Evolutionary conservation across 2,888 invertebrate species (phyloP).

Genomic region (Calliphora vomitoria): DNA sequence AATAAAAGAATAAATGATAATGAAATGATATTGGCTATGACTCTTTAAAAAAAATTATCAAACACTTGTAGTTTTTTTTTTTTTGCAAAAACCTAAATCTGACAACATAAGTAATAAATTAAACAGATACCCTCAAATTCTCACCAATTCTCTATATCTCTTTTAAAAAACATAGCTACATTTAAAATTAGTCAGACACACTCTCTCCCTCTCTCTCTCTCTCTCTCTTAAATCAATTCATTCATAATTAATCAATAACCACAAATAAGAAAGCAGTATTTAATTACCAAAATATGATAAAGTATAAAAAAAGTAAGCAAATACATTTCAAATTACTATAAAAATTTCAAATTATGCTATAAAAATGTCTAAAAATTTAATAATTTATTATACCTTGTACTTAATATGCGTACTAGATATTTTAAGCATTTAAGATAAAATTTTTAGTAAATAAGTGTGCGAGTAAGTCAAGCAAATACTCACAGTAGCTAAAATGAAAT

Average conservation of each 20-base stretch:
- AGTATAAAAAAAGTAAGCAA: background rate
- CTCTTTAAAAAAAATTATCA: background rate
- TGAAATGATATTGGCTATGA: background rate
- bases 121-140: background rate
- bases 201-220: no score
- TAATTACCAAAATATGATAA: no score
- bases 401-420: background rate
- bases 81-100: background rate
- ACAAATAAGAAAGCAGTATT: background rate
- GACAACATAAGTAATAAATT: background rate
- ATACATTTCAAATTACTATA: no score
- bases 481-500: conserved; percentile 5
- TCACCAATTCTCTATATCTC: background rate
- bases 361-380: background rate
- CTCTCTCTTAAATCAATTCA: background rate
- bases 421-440: background rate
- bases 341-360: background rate
- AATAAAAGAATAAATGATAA: conserved; percentile 23
- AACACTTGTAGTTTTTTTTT: background rate
- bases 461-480: background rate
- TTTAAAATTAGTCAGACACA: background rate
- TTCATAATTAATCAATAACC: background rate
- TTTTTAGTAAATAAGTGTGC: background rate
- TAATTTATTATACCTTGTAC: background rate
- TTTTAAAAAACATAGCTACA: background rate